Evolutionary conservation across 2,797 vertebrate species (phyloP).

Genomic region (Eulemur albifrons): DNA sequence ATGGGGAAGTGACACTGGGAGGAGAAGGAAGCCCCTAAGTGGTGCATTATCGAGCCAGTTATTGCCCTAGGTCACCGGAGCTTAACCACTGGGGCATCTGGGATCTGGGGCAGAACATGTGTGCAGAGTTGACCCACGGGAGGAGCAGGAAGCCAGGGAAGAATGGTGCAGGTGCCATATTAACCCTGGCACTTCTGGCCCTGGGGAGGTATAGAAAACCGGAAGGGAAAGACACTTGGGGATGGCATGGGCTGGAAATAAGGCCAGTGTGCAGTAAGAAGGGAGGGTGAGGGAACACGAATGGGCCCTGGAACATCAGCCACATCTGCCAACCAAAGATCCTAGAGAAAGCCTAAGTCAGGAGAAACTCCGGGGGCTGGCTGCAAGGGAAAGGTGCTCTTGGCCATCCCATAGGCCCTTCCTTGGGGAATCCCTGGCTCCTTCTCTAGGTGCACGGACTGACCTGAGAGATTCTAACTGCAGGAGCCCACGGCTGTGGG

Average conservation of each 20-base stretch:
- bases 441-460: background rate
- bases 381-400: background rate
- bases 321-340: background rate
- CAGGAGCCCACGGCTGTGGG: background rate
- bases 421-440: background rate
- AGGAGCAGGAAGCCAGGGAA: background rate
- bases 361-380: background rate
- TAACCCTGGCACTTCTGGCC: background rate
- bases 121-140: background rate
- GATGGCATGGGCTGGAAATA: background rate
- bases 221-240: background rate
- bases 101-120: background rate
- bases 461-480: background rate
- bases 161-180: background rate
- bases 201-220: background rate
- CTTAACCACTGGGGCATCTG: background rate
- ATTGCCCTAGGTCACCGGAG: background rate
- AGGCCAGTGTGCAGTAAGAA: background rate
- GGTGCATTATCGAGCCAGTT: background rate
- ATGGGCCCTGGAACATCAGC: background rate
- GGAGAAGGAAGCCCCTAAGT: background rate
- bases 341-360: background rate
- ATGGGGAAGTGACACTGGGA: background rate
- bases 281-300: background rate
- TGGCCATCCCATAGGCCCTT: background rate